phyloP scores from a whole-genome alignment of 2,113 vertebrate genomes.

The Opisthocomus hoazin region DNA sequence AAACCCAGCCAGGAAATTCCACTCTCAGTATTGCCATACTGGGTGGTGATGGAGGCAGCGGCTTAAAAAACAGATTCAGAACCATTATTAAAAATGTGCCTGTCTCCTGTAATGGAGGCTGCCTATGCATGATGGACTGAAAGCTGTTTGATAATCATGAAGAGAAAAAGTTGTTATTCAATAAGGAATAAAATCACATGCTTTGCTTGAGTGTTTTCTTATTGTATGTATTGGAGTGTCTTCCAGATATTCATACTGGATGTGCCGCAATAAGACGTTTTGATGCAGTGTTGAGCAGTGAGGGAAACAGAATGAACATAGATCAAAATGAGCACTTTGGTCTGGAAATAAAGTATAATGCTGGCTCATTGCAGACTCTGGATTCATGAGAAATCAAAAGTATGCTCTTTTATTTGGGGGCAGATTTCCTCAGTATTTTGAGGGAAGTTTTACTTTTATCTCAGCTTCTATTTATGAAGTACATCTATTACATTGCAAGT shows the following conservation, averaged over 20 bases:
- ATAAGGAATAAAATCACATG: neutral
- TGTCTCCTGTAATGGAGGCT: neutral
- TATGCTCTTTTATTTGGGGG: neutral
- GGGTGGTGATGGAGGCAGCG: rapidly evolving
- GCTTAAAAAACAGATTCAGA: neutral
- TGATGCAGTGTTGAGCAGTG: neutral
- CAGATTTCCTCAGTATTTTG: neutral
- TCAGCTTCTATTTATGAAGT: neutral
- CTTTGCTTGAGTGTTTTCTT: neutral
- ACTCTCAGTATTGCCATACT: neutral
- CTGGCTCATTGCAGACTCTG: neutral
- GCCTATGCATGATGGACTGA: neutral
- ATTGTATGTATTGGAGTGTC: neutral
- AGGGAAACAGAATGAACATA: neutral
- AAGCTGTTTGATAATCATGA: neutral
- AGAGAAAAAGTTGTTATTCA: neutral
- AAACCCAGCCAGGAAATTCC: neutral
- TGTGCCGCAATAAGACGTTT: neutral
- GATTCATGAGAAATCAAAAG: neutral
- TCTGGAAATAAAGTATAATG: neutral
- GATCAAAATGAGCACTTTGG: neutral
- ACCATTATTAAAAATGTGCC: neutral
- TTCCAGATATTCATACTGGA: neutral
- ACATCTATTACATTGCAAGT: neutral
- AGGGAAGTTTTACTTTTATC: neutral